These are phyloP conservation scores for Pan troglodytes DNA, from an alignment of 2,113 vertebrate genomes.

Conservation along the genomic window NHGRI_mPanTro3-v2.1_pri NC_072404.2:93051501-93052000, in stretches of 20 bases:
- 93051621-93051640: neutral
- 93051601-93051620: neutral
- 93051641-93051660: conserved; percentile 9
- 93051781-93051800: conserved; percentile 24
- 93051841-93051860: neutral
- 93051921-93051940: neutral
- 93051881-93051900: neutral
- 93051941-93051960: no score
- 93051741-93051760: neutral
- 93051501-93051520: neutral
- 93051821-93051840: conserved; percentile 1
- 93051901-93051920: neutral
- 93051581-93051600: neutral
- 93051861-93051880: conserved; percentile 23
- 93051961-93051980: no score
- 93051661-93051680: neutral
- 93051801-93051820: neutral
- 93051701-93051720: neutral
- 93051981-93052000: no score
- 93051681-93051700: neutral
- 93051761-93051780: neutral
- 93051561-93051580: neutral
- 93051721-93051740: neutral
- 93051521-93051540: neutral
- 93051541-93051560: neutral